A percentile compares a stretch with the other conserved stretches of the same genome.
phyloP scores from a whole-genome alignment of 2,113 vertebrate species.

The Gracilinanus agilis region DNA sequence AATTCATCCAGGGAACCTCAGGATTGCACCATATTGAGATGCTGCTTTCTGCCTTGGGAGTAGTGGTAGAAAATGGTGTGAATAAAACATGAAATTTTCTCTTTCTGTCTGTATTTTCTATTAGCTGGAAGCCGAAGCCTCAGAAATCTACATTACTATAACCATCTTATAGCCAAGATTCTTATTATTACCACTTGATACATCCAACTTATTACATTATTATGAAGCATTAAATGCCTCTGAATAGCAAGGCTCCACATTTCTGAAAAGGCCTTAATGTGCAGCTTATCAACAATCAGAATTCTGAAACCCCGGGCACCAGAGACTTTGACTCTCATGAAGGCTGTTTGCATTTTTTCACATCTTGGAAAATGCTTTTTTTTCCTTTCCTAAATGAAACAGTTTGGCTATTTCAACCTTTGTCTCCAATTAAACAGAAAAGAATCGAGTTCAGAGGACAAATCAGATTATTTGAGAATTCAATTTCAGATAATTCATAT shows the following conservation, averaged over 20 bases:
- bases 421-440: background rate
- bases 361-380: background rate
- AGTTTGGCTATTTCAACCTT: background rate
- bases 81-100: constrained; percentile 57
- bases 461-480: constrained; percentile 30
- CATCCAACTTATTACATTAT: constrained; percentile 47
- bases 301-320: constrained; percentile 56
- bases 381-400: background rate
- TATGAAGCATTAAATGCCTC: constrained; percentile 54
- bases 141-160: constrained; percentile 53
- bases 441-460: constrained; percentile 40
- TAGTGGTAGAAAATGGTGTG: background rate
- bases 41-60: background rate
- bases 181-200: constrained; percentile 56
- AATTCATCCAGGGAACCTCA: background rate
- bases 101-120: constrained; percentile 18
- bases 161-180: constrained; percentile 60
- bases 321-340: background rate
- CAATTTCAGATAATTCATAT: background rate
- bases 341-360: background rate
- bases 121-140: constrained; percentile 27
- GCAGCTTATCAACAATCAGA: constrained; percentile 39
- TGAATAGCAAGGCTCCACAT: constrained; percentile 44
- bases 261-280: constrained; percentile 44
- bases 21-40: rapidly evolving